These are phyloP conservation scores for Aspidoscelis tigris DNA, from an alignment of 2,113 vertebrate species.

Conservation along the genomic window DNA sequence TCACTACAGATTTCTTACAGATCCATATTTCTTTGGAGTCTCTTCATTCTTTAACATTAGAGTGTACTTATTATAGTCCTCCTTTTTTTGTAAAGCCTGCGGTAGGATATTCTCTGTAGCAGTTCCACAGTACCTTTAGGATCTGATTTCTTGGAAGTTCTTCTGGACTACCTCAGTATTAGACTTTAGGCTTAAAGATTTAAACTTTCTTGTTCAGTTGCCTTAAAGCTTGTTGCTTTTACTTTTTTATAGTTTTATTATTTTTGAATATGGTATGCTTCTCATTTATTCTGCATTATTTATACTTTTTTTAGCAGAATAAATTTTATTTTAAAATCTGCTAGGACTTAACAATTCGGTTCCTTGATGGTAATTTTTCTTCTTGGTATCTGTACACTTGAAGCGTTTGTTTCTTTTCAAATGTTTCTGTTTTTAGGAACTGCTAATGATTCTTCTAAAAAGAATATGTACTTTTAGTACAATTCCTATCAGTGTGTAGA, in stretches of 20 bases:
- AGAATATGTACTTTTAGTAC: neutral
- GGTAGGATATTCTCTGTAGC: neutral
- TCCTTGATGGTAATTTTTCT: neutral
- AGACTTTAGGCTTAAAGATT: neutral
- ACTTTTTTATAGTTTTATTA: neutral
- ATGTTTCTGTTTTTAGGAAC: neutral
- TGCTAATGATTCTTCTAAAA: neutral
- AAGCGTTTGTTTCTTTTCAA: neutral
- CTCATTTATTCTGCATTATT: neutral
- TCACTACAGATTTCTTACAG: neutral
- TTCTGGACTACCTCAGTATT: neutral
- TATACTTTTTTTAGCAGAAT: neutral
- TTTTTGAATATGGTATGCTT: neutral
- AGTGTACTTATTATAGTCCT: neutral
- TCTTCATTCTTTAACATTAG: neutral
- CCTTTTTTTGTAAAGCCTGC: neutral
- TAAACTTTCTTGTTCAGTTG: neutral
- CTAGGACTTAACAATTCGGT: neutral
- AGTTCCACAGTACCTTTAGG: neutral
- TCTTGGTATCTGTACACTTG: neutral
- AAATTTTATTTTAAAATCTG: neutral
- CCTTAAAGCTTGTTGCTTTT: neutral
- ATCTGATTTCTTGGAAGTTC: neutral
- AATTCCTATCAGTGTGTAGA: constrained; percentile 6
- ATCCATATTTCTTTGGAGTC: neutral